phyloP scores from a whole-genome alignment of 2,113 vertebrate genomes.

The Rhegmatorhina hoffmannsi region DNA sequence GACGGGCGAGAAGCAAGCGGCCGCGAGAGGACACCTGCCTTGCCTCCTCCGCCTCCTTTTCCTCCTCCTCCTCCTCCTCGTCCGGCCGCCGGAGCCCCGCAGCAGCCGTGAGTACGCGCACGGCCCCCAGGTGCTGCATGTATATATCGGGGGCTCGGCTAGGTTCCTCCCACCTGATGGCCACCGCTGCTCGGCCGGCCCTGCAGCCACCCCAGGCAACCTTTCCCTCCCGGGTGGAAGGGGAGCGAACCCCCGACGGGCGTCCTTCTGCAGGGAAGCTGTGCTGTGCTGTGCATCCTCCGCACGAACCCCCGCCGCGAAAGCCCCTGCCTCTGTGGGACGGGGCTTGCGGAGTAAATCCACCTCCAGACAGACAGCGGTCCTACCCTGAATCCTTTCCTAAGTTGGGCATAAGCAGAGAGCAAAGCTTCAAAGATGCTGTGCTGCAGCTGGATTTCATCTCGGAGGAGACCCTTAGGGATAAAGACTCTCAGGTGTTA shows the following conservation, averaged over 20 bases:
- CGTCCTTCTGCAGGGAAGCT: neutral
- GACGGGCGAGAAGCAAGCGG: neutral
- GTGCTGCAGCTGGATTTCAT: neutral
- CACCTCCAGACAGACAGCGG: neutral
- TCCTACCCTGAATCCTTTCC: neutral
- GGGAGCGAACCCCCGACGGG: too few species aligned
- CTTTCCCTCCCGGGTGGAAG: too few species aligned
- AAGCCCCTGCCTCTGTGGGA: neutral
- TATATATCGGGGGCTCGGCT: neutral
- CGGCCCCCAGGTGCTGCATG: neutral
- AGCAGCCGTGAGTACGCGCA: neutral
- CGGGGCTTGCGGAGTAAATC: neutral
- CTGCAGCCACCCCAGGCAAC: neutral
- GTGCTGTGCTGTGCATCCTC: too few species aligned
- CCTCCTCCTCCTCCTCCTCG: neutral
- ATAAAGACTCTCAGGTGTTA: neutral
- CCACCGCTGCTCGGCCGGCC: neutral
- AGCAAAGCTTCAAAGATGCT: neutral
- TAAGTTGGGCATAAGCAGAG: neutral
- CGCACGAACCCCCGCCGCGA: rapidly evolving
- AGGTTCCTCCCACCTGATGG: neutral
- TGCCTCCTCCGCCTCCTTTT: neutral
- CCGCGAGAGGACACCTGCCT: neutral
- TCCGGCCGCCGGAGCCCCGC: neutral
- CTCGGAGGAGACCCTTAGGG: neutral